Base-by-base conservation (phyloP, 2,797 vertebrate species). In the Psittacula derbiana region DNA sequence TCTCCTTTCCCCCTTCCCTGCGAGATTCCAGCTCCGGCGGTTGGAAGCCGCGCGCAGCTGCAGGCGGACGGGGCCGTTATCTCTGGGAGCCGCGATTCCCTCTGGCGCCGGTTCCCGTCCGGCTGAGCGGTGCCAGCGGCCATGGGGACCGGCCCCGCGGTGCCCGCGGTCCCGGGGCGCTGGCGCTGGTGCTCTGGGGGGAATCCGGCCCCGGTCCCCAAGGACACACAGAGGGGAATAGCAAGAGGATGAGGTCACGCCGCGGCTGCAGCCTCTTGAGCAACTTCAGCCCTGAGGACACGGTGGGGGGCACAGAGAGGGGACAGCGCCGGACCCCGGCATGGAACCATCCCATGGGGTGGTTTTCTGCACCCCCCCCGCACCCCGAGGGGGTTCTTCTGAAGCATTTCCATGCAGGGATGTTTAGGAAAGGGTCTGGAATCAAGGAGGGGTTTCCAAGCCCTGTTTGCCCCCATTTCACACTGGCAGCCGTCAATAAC, bases 211-310 rank as follows among this genome's bases (percentile, higher is more conserved):
- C 71, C 14, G 49, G 72, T 83, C 90, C 69, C 88, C 11, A 11
- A 76, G 80, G 94, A 91, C 53, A 23, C 21, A 17, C 12, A 41
- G 75, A 66, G 82, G 79, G 30, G 20, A 95, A 97, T 90, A 80
- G 85, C 93, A 43, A 50, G 47, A 24, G 80, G 79, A 90, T 96
- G 95, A 93, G 75, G 52, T 96, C 96, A 92, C 36, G 0, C 6
- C 46, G 33, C 13, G 46, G 82, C 86, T 90, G 92, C 53, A 23
- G 82, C 69, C 67, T 91, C 92, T 94, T 92, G 94, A 93, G 95
- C 91, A 93, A 92, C 58, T 27, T 69, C 70, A 50, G 44, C 43
- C 12, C 30, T 43, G 65, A 65, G 73, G 82, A 53, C 4, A 8
- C 1, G 40, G 6, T 1, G 30, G 46, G 88, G 31, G 7, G 64